Evolutionary conservation across 2,888 invertebrate species (phyloP), one percentile per base, ranked within the genome.

Genomic region (Cryptocephalus moraei): DNA sequence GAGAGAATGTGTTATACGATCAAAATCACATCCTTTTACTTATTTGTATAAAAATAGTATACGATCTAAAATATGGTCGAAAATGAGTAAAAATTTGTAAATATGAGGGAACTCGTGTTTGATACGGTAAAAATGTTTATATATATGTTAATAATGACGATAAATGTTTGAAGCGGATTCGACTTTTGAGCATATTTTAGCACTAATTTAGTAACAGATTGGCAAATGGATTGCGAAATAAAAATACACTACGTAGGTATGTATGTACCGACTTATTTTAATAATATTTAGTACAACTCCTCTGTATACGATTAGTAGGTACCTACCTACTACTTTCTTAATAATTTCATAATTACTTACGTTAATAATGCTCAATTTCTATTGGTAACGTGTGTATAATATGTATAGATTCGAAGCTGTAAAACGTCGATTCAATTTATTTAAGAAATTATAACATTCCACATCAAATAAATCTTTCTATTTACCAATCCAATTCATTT

Each of bases 21-120:
- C 39, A 12, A 12, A 36, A 36, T 43, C 34, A 47, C 32, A 13
- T 32, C 39, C 38, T 13, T 43, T 47, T 47, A 47, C 42, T 46
- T 47, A 47, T 47, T 47, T 32, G 33, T 43, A 42, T 47, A 12
- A 36, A 38, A 39, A 14, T 43, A 47, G 47, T 47, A 47, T 47
- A 47, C 47, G 47, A 47, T 14, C 42, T 43, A 42, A 36, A 41
- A 36, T 39, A 47, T 42, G 42, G 33, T 38, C 33, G 43, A 47
- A 41, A 11, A 13, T 11, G 11, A 8, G 10, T 32, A 41, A 42
- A 22, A 38, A 2, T 36, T 11, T 36, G 36, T 36, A 36, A 2
- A 36, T 36, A 36, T 36, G 12, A 36, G 6, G 6, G 12, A 11
- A 36, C 12, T 36, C 12, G 36, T 14, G 4, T 32, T 41, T 39